Percentiles rank a stretch among this genome's conserved stretches.
Evolutionary conservation across 2,113 vertebrate species (phyloP).

Genomic region (Cryptoleucopteryx plumbea): DNA sequence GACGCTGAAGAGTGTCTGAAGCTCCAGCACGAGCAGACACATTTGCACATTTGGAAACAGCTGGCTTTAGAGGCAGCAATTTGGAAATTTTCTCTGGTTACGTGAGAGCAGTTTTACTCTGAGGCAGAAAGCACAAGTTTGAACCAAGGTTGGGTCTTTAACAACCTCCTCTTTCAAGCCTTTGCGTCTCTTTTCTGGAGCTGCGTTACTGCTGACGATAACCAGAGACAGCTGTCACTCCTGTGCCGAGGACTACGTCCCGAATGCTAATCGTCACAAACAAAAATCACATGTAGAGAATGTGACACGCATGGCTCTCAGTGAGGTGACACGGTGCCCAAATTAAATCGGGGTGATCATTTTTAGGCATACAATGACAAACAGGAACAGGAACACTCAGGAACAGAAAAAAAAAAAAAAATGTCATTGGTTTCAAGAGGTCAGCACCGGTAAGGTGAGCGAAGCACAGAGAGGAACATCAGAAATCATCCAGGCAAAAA

Average conservation of each 20-base stretch:
- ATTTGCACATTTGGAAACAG: constrained; percentile 20
- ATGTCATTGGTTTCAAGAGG: constrained; percentile 37
- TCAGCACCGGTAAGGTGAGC: constrained; percentile 55
- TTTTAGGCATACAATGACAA: constrained; percentile 73
- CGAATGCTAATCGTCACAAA: constrained; percentile 70
- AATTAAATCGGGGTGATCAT: constrained; percentile 62
- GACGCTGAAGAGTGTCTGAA: constrained; percentile 28
- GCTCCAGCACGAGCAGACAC: constrained; percentile 46
- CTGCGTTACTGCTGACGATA: neutral
- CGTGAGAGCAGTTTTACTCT: neutral
- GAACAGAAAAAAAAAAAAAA: constrained; percentile 37
- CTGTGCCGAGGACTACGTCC: constrained; percentile 59
- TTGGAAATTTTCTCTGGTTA: constrained; percentile 38
- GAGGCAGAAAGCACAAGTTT: neutral
- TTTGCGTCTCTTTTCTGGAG: neutral
- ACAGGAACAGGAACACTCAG: constrained; percentile 70
- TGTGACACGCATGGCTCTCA: constrained; percentile 75
- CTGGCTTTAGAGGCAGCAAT: constrained; percentile 38
- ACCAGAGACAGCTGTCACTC: constrained; percentile 54
- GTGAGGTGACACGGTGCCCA: constrained; percentile 74
- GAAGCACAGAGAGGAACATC: constrained; percentile 61
- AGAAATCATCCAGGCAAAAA: constrained; percentile 62
- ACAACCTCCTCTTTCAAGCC: constrained; percentile 21
- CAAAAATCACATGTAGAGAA: constrained; percentile 79
- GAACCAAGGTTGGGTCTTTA: constrained; percentile 24